A percentile compares a stretch with the other conserved stretches of the same genome.
Conservation (phyloP, 92 coral and sea anemone species). For the Chrysogorgia sp. region DNA sequence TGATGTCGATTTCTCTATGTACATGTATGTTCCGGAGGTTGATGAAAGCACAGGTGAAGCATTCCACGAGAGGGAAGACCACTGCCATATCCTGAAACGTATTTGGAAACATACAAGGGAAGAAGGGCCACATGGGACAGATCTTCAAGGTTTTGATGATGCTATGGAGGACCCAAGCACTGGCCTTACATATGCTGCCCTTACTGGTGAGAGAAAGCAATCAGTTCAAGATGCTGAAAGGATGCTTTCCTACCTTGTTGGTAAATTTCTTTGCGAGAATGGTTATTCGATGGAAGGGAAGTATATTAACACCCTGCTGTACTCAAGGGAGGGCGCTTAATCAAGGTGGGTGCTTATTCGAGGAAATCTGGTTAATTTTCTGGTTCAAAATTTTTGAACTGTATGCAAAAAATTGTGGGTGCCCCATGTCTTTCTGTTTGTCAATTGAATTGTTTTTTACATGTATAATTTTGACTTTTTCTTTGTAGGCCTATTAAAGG, state of each 20-base stretch:
- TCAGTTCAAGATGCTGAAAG: conserved; percentile 20
- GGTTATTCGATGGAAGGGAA: conserved; percentile 52
- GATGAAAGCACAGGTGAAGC: conserved; percentile 51
- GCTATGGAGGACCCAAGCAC: conserved; percentile 38
- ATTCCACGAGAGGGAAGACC: conserved; percentile 66
- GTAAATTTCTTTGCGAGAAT: conserved; percentile 45
- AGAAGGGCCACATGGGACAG: conserved; percentile 29
- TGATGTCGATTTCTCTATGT: conserved; percentile 39
- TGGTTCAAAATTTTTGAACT: too few relatives aligned
- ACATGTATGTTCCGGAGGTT: conserved; percentile 60
- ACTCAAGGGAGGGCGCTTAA: too few relatives aligned
- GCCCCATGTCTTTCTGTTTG: not conserved
- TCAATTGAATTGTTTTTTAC: not conserved
- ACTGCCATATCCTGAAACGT: conserved; percentile 56
- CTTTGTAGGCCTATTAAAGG: conserved; percentile 60
- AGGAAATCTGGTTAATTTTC: too few relatives aligned
- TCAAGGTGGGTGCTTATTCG: too few relatives aligned
- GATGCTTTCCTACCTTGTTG: conserved; percentile 43
- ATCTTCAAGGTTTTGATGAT: conserved; percentile 29
- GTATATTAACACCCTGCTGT: conserved; percentile 48
- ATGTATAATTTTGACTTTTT: not conserved
- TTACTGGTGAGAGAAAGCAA: conserved; percentile 40
- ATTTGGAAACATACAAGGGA: conserved; percentile 58
- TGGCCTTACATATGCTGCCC: conserved; percentile 50
- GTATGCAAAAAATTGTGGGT: too few relatives aligned